Percentiles rank a stretch among this genome's conserved stretches.
Conservation (phyloP, 2,113 vertebrate genomes). For the Chamaea fasciata region DNA sequence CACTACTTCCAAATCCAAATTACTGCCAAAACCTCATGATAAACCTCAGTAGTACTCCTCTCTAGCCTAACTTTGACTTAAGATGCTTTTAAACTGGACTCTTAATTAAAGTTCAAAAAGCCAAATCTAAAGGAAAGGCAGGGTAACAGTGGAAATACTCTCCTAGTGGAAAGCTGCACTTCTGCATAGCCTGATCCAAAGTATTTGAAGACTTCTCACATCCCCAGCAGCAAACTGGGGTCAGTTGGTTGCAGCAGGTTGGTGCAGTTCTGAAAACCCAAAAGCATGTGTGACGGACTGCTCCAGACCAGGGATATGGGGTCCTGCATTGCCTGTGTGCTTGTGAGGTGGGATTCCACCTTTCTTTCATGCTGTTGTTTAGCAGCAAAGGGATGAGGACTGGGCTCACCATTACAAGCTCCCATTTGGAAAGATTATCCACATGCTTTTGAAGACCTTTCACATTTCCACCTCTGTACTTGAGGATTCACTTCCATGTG, state of each 20-base stretch:
- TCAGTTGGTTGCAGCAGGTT: not conserved
- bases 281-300: not conserved
- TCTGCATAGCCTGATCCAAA: not conserved
- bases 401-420: not conserved
- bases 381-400: not conserved
- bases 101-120: not conserved
- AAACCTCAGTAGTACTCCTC: not conserved
- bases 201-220: not conserved
- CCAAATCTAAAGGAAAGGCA: not conserved
- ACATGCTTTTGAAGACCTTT: not conserved
- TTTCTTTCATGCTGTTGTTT: not conserved
- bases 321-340: not conserved
- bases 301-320: not conserved
- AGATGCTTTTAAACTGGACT: not conserved
- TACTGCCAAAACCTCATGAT: constrained; percentile 11
- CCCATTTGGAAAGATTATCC: not conserved
- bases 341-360: not conserved
- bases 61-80: not conserved
- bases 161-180: not conserved
- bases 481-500: not conserved
- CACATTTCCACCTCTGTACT: not conserved
- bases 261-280: not conserved
- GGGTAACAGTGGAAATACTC: not conserved
- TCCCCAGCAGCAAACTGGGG: not conserved
- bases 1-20: not conserved